Conservation (phyloP, 2,113 vertebrate species). For the Jacana jacana region DNA sequence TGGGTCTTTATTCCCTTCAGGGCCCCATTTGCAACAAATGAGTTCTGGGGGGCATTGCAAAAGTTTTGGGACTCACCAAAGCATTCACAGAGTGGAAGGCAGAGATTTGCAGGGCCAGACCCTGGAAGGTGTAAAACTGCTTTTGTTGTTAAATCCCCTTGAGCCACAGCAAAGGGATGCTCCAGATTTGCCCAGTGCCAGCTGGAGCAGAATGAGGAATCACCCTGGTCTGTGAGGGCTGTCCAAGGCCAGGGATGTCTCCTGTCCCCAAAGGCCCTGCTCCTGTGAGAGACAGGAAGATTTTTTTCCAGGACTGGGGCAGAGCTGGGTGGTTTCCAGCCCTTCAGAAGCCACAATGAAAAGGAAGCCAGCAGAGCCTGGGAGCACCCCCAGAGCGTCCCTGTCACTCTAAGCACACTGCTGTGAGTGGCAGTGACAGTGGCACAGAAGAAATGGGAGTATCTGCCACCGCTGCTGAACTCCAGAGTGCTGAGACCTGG, state of each 20-base stretch:
- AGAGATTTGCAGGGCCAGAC: background rate
- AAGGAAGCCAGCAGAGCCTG: background rate
- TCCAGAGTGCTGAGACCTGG: background rate
- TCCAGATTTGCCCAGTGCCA: background rate
- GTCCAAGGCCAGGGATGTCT: background rate
- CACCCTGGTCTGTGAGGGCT: too few relatives aligned
- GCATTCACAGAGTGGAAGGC: background rate
- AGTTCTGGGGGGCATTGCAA: background rate
- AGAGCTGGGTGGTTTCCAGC: background rate
- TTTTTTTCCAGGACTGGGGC: background rate
- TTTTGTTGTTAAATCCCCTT: background rate
- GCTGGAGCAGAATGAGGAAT: background rate
- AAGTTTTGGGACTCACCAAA: background rate
- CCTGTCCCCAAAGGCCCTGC: background rate
- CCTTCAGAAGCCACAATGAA: background rate
- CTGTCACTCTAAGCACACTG: rapidly evolving
- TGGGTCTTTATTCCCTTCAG: background rate
- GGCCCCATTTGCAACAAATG: background rate
- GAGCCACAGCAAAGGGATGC: background rate
- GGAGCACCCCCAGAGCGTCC: background rate
- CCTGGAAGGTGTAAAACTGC: rapidly evolving
- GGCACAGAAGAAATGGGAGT: background rate
- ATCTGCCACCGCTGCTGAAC: background rate
- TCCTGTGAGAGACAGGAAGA: rapidly evolving
- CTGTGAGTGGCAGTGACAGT: background rate